phyloP scores from a whole-genome alignment of 2,797 vertebrate species.

The Acipenser transmontanus region DNA sequence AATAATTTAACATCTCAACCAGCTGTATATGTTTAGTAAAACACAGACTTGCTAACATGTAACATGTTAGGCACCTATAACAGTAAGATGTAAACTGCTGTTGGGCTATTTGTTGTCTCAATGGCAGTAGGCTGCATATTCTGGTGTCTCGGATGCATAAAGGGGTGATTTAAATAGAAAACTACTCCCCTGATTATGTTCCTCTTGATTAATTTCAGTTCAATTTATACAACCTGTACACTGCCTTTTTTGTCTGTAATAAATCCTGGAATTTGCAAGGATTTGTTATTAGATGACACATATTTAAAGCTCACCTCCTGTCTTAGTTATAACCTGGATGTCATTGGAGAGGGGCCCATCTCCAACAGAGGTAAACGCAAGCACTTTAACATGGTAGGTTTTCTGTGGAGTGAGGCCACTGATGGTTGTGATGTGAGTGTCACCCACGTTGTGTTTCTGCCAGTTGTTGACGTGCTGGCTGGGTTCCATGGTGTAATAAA shows the following conservation, averaged over 20 bases:
- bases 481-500: constrained; percentile 92
- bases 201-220: background rate
- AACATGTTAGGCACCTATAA: background rate
- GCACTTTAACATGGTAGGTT: constrained; percentile 91
- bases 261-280: too few species aligned
- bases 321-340: constrained; percentile 96
- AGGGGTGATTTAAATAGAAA: background rate
- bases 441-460: constrained; percentile 94
- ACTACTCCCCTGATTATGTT: constrained; percentile 17
- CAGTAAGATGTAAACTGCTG: constrained; percentile 1
- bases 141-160: constrained; percentile 22
- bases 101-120: constrained; percentile 2
- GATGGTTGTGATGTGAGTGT: constrained; percentile 88
- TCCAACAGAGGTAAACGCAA: constrained; percentile 94
- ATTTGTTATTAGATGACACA: background rate
- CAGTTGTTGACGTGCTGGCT: constrained; percentile 83
- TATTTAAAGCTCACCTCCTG: constrained; percentile 73
- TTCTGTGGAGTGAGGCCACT: constrained; percentile 89
- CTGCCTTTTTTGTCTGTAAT: too few species aligned
- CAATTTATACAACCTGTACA: too few species aligned
- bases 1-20: too few species aligned
- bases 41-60: too few species aligned
- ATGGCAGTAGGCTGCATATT: constrained; percentile 20
- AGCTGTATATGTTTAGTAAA: too few species aligned
- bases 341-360: constrained; percentile 92